Base-by-base conservation (phyloP, 2,888 invertebrate genomes). In the Ichneumoninae sp. region DNA sequence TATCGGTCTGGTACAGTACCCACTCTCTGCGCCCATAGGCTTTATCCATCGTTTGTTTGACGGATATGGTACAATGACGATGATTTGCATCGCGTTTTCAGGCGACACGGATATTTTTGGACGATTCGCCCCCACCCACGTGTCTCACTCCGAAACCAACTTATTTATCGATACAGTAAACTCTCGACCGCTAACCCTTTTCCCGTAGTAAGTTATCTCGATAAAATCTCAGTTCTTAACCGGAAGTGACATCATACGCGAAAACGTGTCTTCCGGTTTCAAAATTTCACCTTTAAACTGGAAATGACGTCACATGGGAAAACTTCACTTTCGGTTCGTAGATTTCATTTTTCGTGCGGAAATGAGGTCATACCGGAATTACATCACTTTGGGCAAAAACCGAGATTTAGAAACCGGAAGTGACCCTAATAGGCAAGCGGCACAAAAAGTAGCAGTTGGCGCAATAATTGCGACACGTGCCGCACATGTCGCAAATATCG, bases 31-130 rank as follows among this genome's bases (percentile, higher is more conserved):
- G 44, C 44, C 8, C 69, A 30, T 19, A n/a, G 44, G 50, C 50
- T 79, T 71, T 79, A 71, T 30, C 26, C 82, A 74, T 62, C 84
- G 86, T 89, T 90, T 89, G 90, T 90, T 88, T 69, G 87, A 87
- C 89, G 78, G 81, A 84, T 89, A 88, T 87, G 89, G 90, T 77
- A 88, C 87, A 84, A 86, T 86, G 57, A 66, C 57, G 40, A 50
- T 82, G 82, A 86, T 86, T 86, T 86, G 84, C 86, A 86, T 86
- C 72, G 80, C 65, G 40, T 80, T 82, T 80, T 74, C 74, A 84
- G 66, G 69, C 69, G 62, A 16, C 74, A 71, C 47, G 26, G 80
- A 50, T 86, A 86, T 84, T 84, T 82, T 82, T 75, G 69, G 77
- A 80, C 80, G 16, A 36, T 68, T 19, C 47, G n/a, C 30, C 22